Conservation (phyloP, 2,888 invertebrate species). For the Lacanobia oleracea region DNA sequence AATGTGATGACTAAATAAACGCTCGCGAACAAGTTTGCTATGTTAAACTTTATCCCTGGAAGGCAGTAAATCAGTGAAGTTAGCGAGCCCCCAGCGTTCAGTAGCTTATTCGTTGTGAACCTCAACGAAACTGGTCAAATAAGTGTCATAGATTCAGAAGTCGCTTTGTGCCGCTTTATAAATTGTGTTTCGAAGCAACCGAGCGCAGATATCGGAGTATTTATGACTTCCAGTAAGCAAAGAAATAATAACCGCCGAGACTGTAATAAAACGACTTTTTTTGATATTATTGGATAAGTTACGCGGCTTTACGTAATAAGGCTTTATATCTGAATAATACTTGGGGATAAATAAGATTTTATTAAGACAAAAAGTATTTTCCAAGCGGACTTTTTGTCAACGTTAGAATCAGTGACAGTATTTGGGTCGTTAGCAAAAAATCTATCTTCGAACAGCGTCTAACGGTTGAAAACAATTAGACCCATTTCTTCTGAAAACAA, state of each 20-base stretch:
- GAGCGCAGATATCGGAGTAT: conserved; percentile 60
- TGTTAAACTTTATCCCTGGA: conserved; percentile 47
- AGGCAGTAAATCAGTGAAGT: conserved; percentile 66
- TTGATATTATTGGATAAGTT: conserved; percentile 52
- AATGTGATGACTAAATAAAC: conserved; percentile 28
- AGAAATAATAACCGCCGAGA: conserved; percentile 55
- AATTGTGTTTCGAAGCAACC: conserved; percentile 64
- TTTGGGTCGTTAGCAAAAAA: conserved; percentile 29
- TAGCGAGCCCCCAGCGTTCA: conserved; percentile 63
- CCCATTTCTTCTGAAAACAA: neutral
- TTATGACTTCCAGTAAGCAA: conserved; percentile 62
- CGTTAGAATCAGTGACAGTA: conserved; percentile 14
- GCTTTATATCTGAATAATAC: conserved; percentile 39
- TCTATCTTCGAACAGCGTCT: conserved; percentile 7
- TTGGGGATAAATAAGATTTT: conserved; percentile 36
- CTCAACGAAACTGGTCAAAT: conserved; percentile 65
- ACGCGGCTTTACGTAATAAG: conserved; percentile 40
- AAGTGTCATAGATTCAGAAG: conserved; percentile 66
- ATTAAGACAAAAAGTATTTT: conserved; percentile 19
- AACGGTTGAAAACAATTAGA: conserved; percentile 22
- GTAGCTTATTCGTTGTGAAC: conserved; percentile 69
- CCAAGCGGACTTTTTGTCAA: conserved; percentile 13
- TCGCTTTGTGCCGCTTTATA: conserved; percentile 64
- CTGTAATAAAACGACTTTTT: conserved; percentile 55
- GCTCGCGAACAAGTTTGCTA: conserved; percentile 24